These are phyloP conservation scores for Hypanus sabinus DNA, from an alignment of 2,113 vertebrate genomes.

Conservation along the genomic window DNA sequence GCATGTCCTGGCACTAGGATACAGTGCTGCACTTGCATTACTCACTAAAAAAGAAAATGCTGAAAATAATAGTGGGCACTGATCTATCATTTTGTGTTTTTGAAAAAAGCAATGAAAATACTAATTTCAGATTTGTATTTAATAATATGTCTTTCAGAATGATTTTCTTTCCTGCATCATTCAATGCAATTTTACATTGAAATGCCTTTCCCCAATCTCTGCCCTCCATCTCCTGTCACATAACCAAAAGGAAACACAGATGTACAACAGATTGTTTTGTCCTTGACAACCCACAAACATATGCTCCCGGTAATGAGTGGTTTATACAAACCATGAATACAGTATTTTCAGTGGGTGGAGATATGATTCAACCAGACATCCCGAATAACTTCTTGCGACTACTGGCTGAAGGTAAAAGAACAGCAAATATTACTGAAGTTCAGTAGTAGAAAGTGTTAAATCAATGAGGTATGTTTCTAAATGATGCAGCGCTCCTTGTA, in stretches of 20 bases:
- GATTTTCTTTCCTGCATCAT: background rate
- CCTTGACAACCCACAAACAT: slow-evolving; percentile 69
- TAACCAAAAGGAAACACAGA: too few species aligned
- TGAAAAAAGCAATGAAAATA: background rate
- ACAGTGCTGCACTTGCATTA: background rate
- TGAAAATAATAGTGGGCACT: background rate
- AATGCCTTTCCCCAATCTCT: background rate
- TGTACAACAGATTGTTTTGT: slow-evolving; percentile 18
- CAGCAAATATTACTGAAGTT: background rate
- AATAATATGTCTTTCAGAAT: background rate
- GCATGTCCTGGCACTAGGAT: background rate
- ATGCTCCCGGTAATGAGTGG: slow-evolving; percentile 87
- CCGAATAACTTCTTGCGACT: slow-evolving; percentile 82
- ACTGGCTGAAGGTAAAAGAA: slow-evolving; percentile 74
- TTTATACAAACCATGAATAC: slow-evolving; percentile 93
- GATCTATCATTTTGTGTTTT: background rate
- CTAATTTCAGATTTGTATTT: background rate
- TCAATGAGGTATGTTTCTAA: background rate
- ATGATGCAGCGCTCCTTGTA: background rate
- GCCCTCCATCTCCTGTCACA: background rate
- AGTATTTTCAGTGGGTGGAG: slow-evolving; percentile 82
- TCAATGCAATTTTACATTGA: background rate
- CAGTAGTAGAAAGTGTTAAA: background rate
- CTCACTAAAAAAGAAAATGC: background rate
- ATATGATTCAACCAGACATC: slow-evolving; percentile 78